Percentiles rank a stretch among this genome's conserved stretches.
Evolutionary conservation across 2,113 vertebrate genomes (phyloP).

Genomic region (Anhinga anhinga): DNA sequence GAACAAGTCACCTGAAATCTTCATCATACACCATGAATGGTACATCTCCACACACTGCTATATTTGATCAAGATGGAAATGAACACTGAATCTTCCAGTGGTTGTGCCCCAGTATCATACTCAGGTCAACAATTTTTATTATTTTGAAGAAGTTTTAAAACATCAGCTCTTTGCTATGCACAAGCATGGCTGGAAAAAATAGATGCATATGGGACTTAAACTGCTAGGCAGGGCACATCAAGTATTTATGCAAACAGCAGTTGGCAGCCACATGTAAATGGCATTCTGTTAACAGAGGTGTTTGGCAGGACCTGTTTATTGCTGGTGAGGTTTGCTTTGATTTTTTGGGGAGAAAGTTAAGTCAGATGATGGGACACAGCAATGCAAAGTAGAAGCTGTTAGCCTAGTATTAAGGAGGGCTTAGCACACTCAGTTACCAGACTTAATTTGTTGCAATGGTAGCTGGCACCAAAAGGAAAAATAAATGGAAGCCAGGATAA

Average conservation of each 20-base stretch:
- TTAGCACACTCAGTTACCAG: neutral
- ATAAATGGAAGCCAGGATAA: neutral
- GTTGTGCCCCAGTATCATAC: neutral
- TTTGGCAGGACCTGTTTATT: neutral
- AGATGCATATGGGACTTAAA: neutral
- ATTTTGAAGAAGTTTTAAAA: neutral
- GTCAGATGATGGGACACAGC: neutral
- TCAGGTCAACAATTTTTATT: neutral
- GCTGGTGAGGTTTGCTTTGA: neutral
- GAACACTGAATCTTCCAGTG: neutral
- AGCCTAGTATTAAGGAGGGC: neutral
- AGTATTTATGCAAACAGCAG: neutral
- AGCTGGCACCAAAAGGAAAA: neutral
- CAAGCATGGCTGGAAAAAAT: neutral
- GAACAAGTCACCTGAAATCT: neutral
- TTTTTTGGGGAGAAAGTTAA: neutral
- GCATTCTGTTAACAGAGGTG: neutral
- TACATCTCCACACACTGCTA: neutral
- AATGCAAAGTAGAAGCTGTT: neutral
- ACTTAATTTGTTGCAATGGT: neutral
- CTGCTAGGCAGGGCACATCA: neutral
- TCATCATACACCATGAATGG: neutral
- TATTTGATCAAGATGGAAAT: neutral
- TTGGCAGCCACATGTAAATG: neutral
- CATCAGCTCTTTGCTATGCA: neutral